Evolutionary conservation across 1,140 invertebrate genomes (phyloP).

Genomic region (Reticulitermes speratus): DNA sequence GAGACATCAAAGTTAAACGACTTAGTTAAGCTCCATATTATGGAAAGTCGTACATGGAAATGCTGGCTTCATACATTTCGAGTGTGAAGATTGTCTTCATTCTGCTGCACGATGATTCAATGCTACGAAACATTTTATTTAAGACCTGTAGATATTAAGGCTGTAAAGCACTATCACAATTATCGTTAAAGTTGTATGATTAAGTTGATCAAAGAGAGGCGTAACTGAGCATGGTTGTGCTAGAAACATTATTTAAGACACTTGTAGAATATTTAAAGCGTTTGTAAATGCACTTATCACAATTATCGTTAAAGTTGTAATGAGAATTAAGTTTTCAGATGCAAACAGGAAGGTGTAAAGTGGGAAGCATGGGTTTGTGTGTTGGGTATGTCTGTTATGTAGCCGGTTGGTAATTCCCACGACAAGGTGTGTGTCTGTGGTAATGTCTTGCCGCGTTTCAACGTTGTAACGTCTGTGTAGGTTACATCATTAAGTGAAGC

Average conservation of each 20-base stretch:
- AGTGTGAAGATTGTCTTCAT: too few relatives aligned
- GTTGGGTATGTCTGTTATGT: neutral
- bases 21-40: too few relatives aligned
- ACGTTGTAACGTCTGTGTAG: neutral
- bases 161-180: too few relatives aligned
- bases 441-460: neutral
- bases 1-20: too few relatives aligned
- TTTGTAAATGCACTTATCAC: neutral
- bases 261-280: neutral
- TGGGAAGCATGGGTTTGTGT: neutral
- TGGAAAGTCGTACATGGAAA: too few relatives aligned
- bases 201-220: too few relatives aligned
- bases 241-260: neutral
- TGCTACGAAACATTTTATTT: too few relatives aligned
- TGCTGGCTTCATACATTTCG: too few relatives aligned
- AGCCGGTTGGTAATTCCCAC: neutral
- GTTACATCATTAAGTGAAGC: neutral
- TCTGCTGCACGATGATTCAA: too few relatives aligned
- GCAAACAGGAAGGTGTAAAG: neutral
- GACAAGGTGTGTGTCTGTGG: neutral
- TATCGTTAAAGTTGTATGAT: too few relatives aligned
- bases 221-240: too few relatives aligned
- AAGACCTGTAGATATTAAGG: too few relatives aligned
- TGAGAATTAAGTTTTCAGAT: neutral
- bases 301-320: neutral